phyloP scores from a whole-genome alignment of 2,888 invertebrate species.

The Acleris cristana region DNA sequence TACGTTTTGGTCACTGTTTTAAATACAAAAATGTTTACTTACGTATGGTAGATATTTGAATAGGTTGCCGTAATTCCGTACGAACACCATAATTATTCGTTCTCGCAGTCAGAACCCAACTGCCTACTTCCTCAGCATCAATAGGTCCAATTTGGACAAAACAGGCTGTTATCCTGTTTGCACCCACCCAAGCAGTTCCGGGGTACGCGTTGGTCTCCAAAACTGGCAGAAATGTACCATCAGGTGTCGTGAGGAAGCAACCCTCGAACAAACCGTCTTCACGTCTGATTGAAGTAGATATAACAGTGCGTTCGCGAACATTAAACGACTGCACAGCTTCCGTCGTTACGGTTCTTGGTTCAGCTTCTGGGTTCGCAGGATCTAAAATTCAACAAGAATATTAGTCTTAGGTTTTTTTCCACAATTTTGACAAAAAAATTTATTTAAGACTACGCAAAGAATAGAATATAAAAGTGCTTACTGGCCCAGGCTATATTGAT shows the following conservation, averaged over 20 bases:
- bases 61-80: conserved; percentile 28
- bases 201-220: conserved; percentile 19
- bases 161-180: conserved; percentile 31
- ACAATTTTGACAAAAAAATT: no score
- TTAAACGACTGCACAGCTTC: conserved; percentile 16
- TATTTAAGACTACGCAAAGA: not conserved
- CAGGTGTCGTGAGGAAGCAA: conserved; percentile 34
- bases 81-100: conserved; percentile 28
- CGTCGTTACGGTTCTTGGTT: conserved; percentile 26
- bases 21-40: not conserved
- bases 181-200: conserved; percentile 24
- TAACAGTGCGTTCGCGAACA: conserved; percentile 19
- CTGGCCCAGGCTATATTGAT: conserved; percentile 33
- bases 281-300: conserved; percentile 26
- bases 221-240: conserved; percentile 30
- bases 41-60: conserved; percentile 24
- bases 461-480: conserved; percentile 10
- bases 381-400: conserved; percentile 15
- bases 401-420: no score
- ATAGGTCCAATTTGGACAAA: conserved; percentile 36
- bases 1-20: not conserved
- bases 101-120: conserved; percentile 25
- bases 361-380: conserved; percentile 21
- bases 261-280: conserved; percentile 32
- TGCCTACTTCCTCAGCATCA: conserved; percentile 29